These are phyloP conservation scores for Neodontobutis hainanensis DNA, from an alignment of 2,113 vertebrate genomes.

Conservation along the genomic window DNA sequence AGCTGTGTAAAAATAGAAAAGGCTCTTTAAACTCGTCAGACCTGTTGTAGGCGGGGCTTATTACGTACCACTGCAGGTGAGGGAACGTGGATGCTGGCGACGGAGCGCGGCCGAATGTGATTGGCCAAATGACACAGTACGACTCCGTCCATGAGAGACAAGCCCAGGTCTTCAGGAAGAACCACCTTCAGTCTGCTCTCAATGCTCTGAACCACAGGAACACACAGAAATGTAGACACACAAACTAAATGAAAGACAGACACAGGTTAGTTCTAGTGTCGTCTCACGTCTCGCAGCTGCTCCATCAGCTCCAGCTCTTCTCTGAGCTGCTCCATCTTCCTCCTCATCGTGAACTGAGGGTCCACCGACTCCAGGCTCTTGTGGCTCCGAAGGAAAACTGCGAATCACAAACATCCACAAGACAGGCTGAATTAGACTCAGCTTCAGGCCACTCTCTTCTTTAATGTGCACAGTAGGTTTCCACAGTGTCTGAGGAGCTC, in stretches of 20 bases:
- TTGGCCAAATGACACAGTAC: slow-evolving; percentile 95
- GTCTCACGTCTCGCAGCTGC: slow-evolving; percentile 73
- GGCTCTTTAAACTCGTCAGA: no score
- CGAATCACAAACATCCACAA: background rate
- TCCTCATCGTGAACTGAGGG: slow-evolving; percentile 92
- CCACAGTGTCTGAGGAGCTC: no score
- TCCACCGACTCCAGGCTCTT: slow-evolving; percentile 90
- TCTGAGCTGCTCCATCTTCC: slow-evolving; percentile 95
- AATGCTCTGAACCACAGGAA: slow-evolving; percentile 82
- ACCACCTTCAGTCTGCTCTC: slow-evolving; percentile 91
- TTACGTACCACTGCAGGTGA: slow-evolving; percentile 91
- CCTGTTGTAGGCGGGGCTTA: no score
- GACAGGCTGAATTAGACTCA: background rate
- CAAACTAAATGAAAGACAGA: no score
- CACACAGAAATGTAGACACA: background rate
- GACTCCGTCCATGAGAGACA: slow-evolving; percentile 91
- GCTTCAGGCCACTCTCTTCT: background rate
- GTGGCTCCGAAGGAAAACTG: slow-evolving; percentile 90
- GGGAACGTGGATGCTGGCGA: slow-evolving; percentile 92
- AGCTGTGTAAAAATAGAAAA: no score
- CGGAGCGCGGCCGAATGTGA: slow-evolving; percentile 89
- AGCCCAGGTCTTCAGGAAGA: slow-evolving; percentile 88
- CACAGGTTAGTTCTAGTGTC: no score
- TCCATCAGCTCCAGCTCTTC: slow-evolving; percentile 86
- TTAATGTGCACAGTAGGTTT: background rate